These are phyloP conservation scores for Aphidius ervi DNA, from an alignment of 1,140 invertebrate species.

Conservation along the genomic window DNA sequence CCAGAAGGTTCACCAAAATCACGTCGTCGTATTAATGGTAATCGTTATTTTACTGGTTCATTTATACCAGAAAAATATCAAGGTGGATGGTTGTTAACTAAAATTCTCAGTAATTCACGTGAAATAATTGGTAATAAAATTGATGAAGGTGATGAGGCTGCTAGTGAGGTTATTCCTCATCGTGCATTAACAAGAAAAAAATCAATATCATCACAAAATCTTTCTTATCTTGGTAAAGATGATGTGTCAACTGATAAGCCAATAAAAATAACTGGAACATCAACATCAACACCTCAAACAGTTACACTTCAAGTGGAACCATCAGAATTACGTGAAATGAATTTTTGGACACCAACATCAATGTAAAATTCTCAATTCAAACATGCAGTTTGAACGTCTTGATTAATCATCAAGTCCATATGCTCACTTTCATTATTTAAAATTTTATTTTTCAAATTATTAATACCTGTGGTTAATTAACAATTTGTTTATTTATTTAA, in stretches of 20 bases:
- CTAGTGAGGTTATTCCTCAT: conserved; percentile 24
- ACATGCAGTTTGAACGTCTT: background rate
- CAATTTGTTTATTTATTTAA: too few relatives aligned
- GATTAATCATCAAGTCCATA: background rate
- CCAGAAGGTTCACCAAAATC: conserved; percentile 55
- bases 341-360: conserved; percentile 78
- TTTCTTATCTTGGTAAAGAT: conserved; percentile 49
- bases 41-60: conserved; percentile 54
- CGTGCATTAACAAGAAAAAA: conserved; percentile 42
- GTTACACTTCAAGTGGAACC: conserved; percentile 59
- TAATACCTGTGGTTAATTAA: too few relatives aligned
- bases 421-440: background rate
- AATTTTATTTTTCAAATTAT: background rate
- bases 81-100: conserved; percentile 54
- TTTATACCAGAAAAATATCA: conserved; percentile 51
- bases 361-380: conserved; percentile 56
- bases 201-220: conserved; percentile 51
- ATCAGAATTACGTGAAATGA: conserved; percentile 73
- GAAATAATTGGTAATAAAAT: conserved; percentile 42
- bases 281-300: conserved; percentile 12
- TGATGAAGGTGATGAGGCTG: conserved; percentile 41
- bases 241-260: conserved; percentile 20
- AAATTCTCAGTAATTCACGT: conserved; percentile 49
- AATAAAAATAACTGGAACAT: background rate
- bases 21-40: conserved; percentile 37